Percentiles rank a stretch among this genome's conserved stretches.
These are phyloP conservation scores for Cheilosia impressa DNA, from an alignment of 2,888 invertebrate genomes.

Conservation along the genomic window DNA sequence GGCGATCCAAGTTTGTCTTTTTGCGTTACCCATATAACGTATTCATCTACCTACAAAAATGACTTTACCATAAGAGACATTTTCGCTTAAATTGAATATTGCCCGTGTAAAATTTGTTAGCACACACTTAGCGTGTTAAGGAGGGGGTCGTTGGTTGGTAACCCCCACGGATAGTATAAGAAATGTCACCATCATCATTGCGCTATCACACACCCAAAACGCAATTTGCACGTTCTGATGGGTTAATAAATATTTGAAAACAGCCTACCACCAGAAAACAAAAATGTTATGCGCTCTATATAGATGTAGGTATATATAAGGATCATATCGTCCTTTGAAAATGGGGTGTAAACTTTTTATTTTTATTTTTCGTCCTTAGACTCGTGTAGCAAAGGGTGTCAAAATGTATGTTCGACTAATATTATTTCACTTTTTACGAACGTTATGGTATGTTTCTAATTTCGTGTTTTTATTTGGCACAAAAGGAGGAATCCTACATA, in stretches of 20 bases:
- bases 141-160: slow-evolving; percentile 39
- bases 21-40: background rate
- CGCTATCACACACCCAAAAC: slow-evolving; percentile 56
- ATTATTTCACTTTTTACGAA: slow-evolving; percentile 60
- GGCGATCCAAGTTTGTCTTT: slow-evolving; percentile 21
- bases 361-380: slow-evolving; percentile 29
- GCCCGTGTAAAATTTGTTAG: slow-evolving; percentile 81
- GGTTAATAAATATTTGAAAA: slow-evolving; percentile 74
- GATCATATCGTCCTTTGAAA: slow-evolving; percentile 40
- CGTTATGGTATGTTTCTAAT: slow-evolving; percentile 67
- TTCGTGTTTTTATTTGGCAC: slow-evolving; percentile 42
- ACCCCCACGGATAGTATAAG: slow-evolving; percentile 48
- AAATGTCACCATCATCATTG: slow-evolving; percentile 68
- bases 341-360: slow-evolving; percentile 67
- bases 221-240: slow-evolving; percentile 74
- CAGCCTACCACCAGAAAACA: slow-evolving; percentile 60
- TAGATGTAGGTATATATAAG: slow-evolving; percentile 12
- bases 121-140: slow-evolving; percentile 72
- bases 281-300: slow-evolving; percentile 2
- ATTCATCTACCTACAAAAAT: background rate
- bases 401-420: slow-evolving; percentile 52
- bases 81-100: slow-evolving; percentile 80
- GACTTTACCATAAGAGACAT: slow-evolving; percentile 55
- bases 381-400: slow-evolving; percentile 57
- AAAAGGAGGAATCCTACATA: slow-evolving; percentile 23